These are phyloP conservation scores for Xiphophorus maculatus DNA, from an alignment of 2,113 vertebrate species.

Conservation along the genomic window DNA sequence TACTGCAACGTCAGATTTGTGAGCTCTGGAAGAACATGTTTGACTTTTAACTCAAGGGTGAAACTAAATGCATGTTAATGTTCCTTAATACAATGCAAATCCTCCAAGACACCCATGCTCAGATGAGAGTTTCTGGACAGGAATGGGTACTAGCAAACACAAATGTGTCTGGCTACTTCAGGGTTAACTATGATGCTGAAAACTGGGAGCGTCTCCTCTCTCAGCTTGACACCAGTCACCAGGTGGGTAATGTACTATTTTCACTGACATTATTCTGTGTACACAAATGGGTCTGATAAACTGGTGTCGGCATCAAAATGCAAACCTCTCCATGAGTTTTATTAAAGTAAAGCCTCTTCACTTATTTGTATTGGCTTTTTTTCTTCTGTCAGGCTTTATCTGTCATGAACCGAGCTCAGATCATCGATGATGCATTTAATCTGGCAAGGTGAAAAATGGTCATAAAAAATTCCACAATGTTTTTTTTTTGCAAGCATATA, in stretches of 20 bases:
- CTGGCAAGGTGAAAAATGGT: conserved; percentile 85
- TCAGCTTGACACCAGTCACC: conserved; percentile 63
- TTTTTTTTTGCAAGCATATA: background rate
- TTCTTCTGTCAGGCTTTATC: conserved; percentile 80
- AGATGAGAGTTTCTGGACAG: conserved; percentile 28
- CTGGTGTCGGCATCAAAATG: background rate
- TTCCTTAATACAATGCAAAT: background rate
- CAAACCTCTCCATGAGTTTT: background rate
- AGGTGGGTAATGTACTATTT: conserved; percentile 61
- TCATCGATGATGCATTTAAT: conserved; percentile 91
- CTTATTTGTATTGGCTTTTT: background rate
- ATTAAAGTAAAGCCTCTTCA: background rate
- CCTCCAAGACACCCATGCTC: conserved; percentile 35
- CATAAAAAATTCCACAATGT: background rate
- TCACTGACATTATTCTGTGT: background rate
- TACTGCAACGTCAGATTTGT: background rate
- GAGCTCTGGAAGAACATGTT: background rate
- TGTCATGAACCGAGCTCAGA: conserved; percentile 89
- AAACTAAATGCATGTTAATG: background rate
- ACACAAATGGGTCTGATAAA: background rate
- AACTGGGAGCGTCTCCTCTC: conserved; percentile 87
- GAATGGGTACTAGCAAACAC: conserved; percentile 90
- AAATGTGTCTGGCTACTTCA: conserved; percentile 87
- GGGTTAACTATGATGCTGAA: conserved; percentile 89
- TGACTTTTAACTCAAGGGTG: background rate